A percentile compares a stretch with the other conserved stretches of the same genome.
Evolutionary conservation across 1,140 invertebrate genomes (phyloP).

Genomic region (Caenorhabditis tropicalis): DNA sequence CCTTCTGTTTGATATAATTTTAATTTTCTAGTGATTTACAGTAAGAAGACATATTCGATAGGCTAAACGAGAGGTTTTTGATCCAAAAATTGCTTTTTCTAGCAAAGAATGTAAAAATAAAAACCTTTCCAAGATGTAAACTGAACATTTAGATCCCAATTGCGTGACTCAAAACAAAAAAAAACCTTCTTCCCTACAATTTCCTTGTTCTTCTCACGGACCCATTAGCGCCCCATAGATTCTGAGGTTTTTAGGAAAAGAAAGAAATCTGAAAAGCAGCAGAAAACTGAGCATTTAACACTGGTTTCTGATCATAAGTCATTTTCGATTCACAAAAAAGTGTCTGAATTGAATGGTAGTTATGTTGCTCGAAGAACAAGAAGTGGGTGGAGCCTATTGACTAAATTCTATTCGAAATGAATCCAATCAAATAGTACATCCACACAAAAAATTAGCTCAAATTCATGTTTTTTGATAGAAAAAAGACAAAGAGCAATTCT

Average conservation of each 20-base stretch:
- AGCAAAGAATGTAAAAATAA: not conserved
- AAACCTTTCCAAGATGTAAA: not conserved
- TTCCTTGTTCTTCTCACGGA: slow-evolving; percentile 25
- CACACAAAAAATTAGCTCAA: not conserved
- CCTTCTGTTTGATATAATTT: too few relatives aligned
- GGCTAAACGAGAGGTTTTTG: too few relatives aligned
- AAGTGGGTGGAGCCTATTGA: not conserved
- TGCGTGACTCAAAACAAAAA: slow-evolving; percentile 12
- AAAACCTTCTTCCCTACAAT: not conserved
- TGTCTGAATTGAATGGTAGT: not conserved
- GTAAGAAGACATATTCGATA: too few relatives aligned
- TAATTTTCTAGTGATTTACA: too few relatives aligned
- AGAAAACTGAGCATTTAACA: not conserved
- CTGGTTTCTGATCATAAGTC: slow-evolving; percentile 21
- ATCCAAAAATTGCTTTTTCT: too few relatives aligned
- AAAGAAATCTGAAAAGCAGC: not conserved
- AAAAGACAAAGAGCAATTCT: not conserved
- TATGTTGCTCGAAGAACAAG: not conserved
- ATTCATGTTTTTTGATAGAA: not conserved
- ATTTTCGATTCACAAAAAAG: not conserved
- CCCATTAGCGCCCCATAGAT: slow-evolving; percentile 1
- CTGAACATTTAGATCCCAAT: not conserved
- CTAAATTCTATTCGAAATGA: not conserved
- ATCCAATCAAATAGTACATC: not conserved
- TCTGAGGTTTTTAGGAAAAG: not conserved